These are phyloP conservation scores for Cecidostiba fungosa DNA, from an alignment of 2,888 invertebrate species.

Conservation along the genomic window DNA sequence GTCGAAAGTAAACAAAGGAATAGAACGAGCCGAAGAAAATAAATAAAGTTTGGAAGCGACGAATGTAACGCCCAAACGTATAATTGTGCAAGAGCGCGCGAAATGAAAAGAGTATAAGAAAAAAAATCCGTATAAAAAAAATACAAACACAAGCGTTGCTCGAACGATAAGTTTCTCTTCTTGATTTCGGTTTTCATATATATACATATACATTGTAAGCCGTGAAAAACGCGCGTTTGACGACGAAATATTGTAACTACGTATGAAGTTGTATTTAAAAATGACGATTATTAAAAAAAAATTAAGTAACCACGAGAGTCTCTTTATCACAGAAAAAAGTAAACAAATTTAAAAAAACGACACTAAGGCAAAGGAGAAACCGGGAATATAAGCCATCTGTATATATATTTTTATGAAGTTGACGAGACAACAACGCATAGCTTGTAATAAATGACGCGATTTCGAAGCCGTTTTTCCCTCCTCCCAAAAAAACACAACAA, in stretches of 20 bases:
- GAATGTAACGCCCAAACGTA: slow-evolving; percentile 44
- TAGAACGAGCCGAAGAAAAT: slow-evolving; percentile 43
- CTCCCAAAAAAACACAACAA: slow-evolving; percentile 47
- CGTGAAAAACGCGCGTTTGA: slow-evolving; percentile 54
- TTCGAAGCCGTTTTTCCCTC: slow-evolving; percentile 60
- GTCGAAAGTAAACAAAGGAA: not conserved
- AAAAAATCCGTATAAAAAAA: slow-evolving; percentile 50
- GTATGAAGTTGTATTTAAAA: slow-evolving; percentile 61
- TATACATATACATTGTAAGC: slow-evolving; percentile 35
- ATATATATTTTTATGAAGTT: slow-evolving; percentile 80
- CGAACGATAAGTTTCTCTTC: slow-evolving; percentile 64
- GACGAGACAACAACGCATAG: slow-evolving; percentile 77
- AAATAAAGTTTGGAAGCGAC: slow-evolving; percentile 46
- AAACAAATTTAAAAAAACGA: slow-evolving; percentile 48
- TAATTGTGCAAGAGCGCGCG: slow-evolving; percentile 62
- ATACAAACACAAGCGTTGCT: slow-evolving; percentile 59
- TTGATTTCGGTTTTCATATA: slow-evolving; percentile 61
- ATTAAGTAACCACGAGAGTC: slow-evolving; percentile 43
- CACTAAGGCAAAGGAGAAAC: slow-evolving; percentile 49
- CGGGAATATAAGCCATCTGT: slow-evolving; percentile 64
- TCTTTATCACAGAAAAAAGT: slow-evolving; percentile 57
- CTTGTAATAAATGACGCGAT: slow-evolving; percentile 71
- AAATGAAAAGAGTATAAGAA: slow-evolving; percentile 58
- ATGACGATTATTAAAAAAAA: slow-evolving; percentile 57
- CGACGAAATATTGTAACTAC: slow-evolving; percentile 57